Base-by-base conservation (phyloP, 2,113 vertebrate genomes). In the Protobothrops mucrosquamatus region DNA sequence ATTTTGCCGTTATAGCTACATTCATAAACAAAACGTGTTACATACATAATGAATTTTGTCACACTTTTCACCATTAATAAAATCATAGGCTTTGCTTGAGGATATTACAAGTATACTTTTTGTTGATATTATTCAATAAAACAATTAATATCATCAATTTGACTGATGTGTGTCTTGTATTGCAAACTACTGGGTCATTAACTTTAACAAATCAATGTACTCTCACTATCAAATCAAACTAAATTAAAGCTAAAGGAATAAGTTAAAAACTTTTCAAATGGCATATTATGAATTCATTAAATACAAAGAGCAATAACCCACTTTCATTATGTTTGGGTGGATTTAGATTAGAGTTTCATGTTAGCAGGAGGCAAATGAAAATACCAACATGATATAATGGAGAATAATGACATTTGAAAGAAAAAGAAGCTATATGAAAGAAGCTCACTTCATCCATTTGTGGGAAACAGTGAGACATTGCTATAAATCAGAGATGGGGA, bases 101-200 rank as follows among this genome's bases (percentile, higher is more conserved):
- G 94, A 95, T 87, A 64, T 26, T 94, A 74, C 94, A 64, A 57
- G 95, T 97, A 95, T 85, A 95, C 54, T 92, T 64, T 92, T 92
- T 94, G 85, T 94, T 96, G 96, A 95, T 90, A 87, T 93, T 97
- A 94, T 91, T 97, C 95, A 96, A 93, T 97, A 97, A 97, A 96
- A 95, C 91, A 96, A 95, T 96, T 97, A 97, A 96, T 96, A 94
- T 2, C 24, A 97, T 94, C 94, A 97, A 94, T 97, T 96, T 96
- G 89, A 96, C 94, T 96, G 93, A 97, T 97, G 96, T 96, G 89
- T 95, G 93, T 96, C 95, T 94, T 93, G 85, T 95, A 94, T 97
- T 97, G 94, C 96, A 96, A 97, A 96, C 96, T 81, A 96, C 89
- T 94, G 96, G 96, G 52, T 94, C 96, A 93, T 97, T 97, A 97